Evolutionary conservation across 2,797 vertebrate species (phyloP), one percentile per base, ranked within the genome.

Genomic region (Acrossocheilus fasciatus): DNA sequence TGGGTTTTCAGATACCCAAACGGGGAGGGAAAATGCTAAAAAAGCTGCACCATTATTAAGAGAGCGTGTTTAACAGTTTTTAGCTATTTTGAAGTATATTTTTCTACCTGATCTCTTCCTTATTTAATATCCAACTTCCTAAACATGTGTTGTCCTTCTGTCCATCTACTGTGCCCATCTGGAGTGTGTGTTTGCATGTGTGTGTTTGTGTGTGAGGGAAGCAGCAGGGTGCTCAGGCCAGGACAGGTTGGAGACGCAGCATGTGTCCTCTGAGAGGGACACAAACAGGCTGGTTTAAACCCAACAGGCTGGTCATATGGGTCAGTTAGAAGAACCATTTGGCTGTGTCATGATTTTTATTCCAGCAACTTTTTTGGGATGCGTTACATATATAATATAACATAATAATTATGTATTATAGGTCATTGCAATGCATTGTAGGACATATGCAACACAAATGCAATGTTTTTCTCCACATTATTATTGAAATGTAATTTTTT

Each of bases 131-230:
- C 10, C 43, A 74, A 52, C 52, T 74, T 86, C 78, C 84, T 41
- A 74, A 83, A 86, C 93, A 94, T 91, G 89, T 94, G 94, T 91
- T 93, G 90, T 88, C 92, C 93, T 93, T 88, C 90, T 93, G 93
- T 88, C 88, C 87, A 75, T 90, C 84, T 79, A 82, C 77, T 68
- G 84, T 88, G 89, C 90, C 91, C 91, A 90, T 93, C 84, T 91
- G 92, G 75, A 76, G 86, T 83, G 84, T 76, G 62, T 59, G 73
- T 72, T 68, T 77, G 77, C 73, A 74, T 86, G 73, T 76, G 85
- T 66, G 72, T 82, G 66, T 83, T 11, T 84, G 86, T 85, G 87
- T 81, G 77, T 68, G 39, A 74, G 64, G 39, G 79, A 66, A 86
- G 70, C 82, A 86, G 89, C 50, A 36, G 81, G 77, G 84, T 72